These are phyloP conservation scores for Ganaspis sp. DNA, from an alignment of 1,140 invertebrate genomes.

Conservation along the genomic window DNA sequence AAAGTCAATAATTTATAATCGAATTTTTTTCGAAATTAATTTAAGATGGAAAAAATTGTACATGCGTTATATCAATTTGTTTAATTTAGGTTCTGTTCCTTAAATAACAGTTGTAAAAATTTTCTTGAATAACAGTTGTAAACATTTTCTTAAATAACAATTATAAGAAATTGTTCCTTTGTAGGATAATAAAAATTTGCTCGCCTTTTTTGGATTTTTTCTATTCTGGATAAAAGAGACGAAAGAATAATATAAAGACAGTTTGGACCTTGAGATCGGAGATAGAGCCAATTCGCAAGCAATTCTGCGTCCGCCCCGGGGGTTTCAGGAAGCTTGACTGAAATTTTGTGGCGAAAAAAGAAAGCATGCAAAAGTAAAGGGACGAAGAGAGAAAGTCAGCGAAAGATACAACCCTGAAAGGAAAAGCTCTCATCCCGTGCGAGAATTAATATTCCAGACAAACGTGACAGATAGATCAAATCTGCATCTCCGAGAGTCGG, in stretches of 20 bases:
- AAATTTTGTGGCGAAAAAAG: slow-evolving; percentile 36
- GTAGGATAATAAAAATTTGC: no score
- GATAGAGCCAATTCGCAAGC: slow-evolving; percentile 54
- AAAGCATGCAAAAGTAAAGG: background rate
- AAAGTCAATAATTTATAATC: no score
- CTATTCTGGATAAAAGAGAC: background rate
- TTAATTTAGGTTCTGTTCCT: no score
- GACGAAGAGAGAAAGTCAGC: slow-evolving; percentile 37
- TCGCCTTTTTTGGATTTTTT: no score
- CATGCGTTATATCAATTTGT: no score
- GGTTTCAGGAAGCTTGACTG: slow-evolving; percentile 44
- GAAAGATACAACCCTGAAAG: slow-evolving; percentile 50
- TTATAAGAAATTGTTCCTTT: no score
- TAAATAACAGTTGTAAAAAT: no score
- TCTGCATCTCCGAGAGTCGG: slow-evolving; percentile 69
- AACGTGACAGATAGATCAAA: slow-evolving; percentile 75
- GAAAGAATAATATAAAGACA: background rate
- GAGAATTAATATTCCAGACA: slow-evolving; percentile 74
- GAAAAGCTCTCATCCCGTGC: slow-evolving; percentile 47
- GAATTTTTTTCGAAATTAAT: no score
- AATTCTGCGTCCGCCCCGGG: slow-evolving; percentile 53
- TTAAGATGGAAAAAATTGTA: no score
- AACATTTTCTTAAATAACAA: no score
- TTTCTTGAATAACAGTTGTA: no score
- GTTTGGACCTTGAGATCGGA: slow-evolving; percentile 28